Evolutionary conservation across 2,113 vertebrate genomes (phyloP).

Genomic region (Lagopus leucura): DNA sequence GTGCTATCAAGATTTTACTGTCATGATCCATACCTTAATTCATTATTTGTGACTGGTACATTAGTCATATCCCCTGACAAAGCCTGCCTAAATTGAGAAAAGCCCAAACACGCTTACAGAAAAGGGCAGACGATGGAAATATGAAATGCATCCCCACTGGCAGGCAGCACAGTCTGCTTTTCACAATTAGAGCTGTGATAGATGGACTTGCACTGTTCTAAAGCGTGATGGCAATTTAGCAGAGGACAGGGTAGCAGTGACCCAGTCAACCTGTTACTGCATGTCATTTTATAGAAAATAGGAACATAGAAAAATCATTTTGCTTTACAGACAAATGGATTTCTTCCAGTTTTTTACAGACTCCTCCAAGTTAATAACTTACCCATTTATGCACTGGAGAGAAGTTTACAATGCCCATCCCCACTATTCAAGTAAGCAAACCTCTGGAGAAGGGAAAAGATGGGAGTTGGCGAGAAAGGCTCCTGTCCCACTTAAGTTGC

Average conservation of each 20-base stretch:
- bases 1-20: neutral
- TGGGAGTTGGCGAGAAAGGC: neutral
- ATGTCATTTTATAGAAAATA: neutral
- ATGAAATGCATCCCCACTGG: neutral
- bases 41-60: neutral
- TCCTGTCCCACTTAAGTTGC: neutral
- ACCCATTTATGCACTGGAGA: neutral
- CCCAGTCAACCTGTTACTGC: neutral
- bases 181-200: neutral
- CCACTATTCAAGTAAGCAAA: neutral
- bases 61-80: neutral
- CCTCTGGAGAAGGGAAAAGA: neutral
- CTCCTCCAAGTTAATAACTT: neutral
- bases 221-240: neutral
- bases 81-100: neutral
- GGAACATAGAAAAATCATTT: neutral
- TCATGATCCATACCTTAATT: neutral
- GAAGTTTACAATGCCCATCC: neutral
- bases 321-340: neutral
- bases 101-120: neutral
- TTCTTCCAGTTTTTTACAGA: neutral
- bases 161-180: accelerated
- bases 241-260: neutral
- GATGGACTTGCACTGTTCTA: neutral
- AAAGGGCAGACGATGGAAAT: neutral